Conservation (phyloP, 2,113 vertebrate genomes). For the Ardeotis arabs region DNA sequence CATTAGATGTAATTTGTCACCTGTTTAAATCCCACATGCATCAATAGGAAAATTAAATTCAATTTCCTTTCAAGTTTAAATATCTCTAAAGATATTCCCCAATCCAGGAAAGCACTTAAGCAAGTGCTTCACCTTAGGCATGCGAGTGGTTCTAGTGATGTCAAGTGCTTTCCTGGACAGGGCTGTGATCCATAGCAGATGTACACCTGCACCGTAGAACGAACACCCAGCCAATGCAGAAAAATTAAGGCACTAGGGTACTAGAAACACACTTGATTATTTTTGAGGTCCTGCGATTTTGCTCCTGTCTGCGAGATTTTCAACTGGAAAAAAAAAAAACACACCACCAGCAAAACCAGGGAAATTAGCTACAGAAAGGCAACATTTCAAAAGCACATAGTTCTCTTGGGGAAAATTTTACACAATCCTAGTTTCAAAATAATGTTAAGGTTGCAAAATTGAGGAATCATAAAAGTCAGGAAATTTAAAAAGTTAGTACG, state of each 20-base stretch:
- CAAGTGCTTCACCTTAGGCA: neutral
- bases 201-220: constrained; percentile 24
- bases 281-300: constrained; percentile 11
- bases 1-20: constrained; percentile 1
- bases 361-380: constrained; percentile 52
- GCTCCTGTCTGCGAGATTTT: constrained; percentile 11
- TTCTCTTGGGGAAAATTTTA: constrained; percentile 40
- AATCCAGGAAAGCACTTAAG: neutral
- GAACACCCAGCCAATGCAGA: neutral
- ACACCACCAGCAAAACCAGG: neutral
- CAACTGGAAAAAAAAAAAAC: neutral
- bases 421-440: constrained; percentile 51
- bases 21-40: constrained; percentile 38
- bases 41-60: constrained; percentile 17
- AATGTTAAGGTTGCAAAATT: constrained; percentile 63
- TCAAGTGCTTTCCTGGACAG: constrained; percentile 49
- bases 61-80: constrained; percentile 25
- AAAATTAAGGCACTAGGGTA: constrained; percentile 32
- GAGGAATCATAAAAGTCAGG: constrained; percentile 70
- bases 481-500: constrained; percentile 70
- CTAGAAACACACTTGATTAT: constrained; percentile 28
- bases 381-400: constrained; percentile 8
- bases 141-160: constrained; percentile 16
- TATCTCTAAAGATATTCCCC: constrained; percentile 22
- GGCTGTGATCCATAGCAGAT: constrained; percentile 53